A percentile compares a stretch with the other conserved stretches of the same genome.
These are phyloP conservation scores for Epinephelus moara DNA, from an alignment of 2,113 vertebrate genomes.

Conservation along the genomic window DNA sequence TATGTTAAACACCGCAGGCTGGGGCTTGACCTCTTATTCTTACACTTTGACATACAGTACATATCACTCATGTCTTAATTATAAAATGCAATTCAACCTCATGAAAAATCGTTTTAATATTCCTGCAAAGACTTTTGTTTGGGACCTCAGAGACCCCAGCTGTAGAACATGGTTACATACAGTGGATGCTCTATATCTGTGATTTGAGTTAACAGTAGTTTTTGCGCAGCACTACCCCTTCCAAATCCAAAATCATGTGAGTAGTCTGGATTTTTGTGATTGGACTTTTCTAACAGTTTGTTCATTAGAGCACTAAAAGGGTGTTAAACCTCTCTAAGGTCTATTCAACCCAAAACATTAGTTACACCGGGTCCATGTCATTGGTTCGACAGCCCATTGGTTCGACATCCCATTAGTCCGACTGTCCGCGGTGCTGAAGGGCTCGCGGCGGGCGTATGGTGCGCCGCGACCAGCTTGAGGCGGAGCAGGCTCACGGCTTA, in stretches of 20 bases:
- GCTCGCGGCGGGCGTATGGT: too few relatives aligned
- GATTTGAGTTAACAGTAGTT: too few relatives aligned
- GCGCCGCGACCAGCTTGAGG: too few relatives aligned
- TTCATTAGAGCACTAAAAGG: neutral
- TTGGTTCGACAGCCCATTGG: too few relatives aligned
- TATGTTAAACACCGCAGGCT: neutral
- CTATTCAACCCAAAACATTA: neutral
- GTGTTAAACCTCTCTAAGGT: neutral
- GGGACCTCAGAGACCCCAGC: neutral
- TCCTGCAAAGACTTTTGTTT: neutral
- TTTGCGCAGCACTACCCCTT: too few relatives aligned
- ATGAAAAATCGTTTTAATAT: neutral
- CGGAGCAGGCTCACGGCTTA: too few relatives aligned
- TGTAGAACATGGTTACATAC: neutral
- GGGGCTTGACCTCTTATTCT: conserved; percentile 14
- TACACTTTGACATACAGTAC: neutral
- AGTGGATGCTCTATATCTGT: too few relatives aligned
- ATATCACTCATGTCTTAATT: conserved; percentile 23
- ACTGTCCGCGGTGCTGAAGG: too few relatives aligned
- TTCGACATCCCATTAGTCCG: too few relatives aligned
- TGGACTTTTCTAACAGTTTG: neutral
- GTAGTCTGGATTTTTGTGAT: neutral
- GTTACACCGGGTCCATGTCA: too few relatives aligned
- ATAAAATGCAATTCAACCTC: neutral
- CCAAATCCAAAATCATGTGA: too few relatives aligned